A percentile compares a stretch with the other conserved stretches of the same genome.
Conservation (phyloP, 2,888 invertebrate species). For the Ophion ellenae region DNA sequence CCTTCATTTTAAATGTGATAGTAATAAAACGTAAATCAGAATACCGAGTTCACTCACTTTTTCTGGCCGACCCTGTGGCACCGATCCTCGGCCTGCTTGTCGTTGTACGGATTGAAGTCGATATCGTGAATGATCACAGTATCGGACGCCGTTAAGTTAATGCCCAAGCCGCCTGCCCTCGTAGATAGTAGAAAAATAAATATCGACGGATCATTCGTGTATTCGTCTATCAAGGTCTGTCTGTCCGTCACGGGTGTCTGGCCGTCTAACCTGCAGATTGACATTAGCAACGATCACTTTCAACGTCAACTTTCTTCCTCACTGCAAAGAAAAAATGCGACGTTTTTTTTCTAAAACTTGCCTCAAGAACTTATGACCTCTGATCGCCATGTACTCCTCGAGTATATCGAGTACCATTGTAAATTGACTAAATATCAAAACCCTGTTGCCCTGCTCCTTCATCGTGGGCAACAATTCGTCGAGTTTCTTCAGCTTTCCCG, state of each 20-base stretch:
- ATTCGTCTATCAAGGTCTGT: constrained; percentile 95
- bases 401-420: constrained; percentile 97
- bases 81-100: constrained; percentile 98
- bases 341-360: constrained; percentile 27
- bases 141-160: constrained; percentile 97
- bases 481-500: constrained; percentile 94
- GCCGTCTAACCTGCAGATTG: constrained; percentile 90
- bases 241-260: constrained; percentile 93
- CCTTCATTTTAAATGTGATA: background rate
- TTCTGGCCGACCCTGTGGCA: constrained; percentile 88
- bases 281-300: background rate
- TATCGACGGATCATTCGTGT: constrained; percentile 90
- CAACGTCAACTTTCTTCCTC: background rate
- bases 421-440: constrained; percentile 98
- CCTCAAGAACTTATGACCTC: constrained; percentile 89
- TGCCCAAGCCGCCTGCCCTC: constrained; percentile 97
- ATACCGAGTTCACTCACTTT: constrained; percentile 80
- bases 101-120: constrained; percentile 99
- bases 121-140: constrained; percentile 98
- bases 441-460: constrained; percentile 90
- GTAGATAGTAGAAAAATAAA: constrained; percentile 97
- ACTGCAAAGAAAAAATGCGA: background rate
- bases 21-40: background rate
- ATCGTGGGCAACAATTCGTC: constrained; percentile 91
- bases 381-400: constrained; percentile 93